Percentiles rank a stretch among this genome's conserved stretches.
phyloP scores from a whole-genome alignment of 2,888 invertebrate species.

The Cataglyphis albicans region DNA sequence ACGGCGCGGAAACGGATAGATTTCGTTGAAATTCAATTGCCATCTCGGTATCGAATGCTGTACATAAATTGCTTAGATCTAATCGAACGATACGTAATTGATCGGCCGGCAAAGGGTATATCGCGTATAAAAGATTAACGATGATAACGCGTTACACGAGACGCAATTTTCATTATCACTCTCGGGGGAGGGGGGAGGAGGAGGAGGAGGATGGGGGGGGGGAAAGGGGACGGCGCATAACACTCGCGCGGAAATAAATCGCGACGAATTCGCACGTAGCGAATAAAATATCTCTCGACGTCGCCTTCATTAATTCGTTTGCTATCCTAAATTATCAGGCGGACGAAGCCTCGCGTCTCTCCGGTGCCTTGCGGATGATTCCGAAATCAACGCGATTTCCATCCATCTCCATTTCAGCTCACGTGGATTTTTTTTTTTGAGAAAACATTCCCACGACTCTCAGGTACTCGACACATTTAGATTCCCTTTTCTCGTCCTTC shows the following conservation, averaged over 20 bases:
- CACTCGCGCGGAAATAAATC: slow-evolving; percentile 26
- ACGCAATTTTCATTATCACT: slow-evolving; percentile 4
- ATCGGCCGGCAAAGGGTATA: slow-evolving; percentile 1
- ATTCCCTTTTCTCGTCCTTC: background rate
- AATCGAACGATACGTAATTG: slow-evolving; percentile 30
- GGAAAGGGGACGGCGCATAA: background rate
- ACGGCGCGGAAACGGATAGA: background rate
- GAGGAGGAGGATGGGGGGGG: too few relatives aligned
- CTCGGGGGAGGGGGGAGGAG: background rate
- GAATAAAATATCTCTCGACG: background rate
- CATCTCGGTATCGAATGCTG: background rate
- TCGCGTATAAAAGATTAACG: slow-evolving; percentile 42
- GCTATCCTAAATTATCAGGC: background rate
- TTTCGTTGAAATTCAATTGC: slow-evolving; percentile 35
- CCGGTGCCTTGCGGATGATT: background rate
- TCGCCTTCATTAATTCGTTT: background rate
- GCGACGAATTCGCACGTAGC: background rate
- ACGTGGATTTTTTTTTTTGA: background rate
- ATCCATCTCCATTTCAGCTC: background rate
- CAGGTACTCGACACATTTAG: slow-evolving; percentile 41
- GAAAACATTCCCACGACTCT: slow-evolving; percentile 26
- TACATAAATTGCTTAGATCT: slow-evolving; percentile 43
- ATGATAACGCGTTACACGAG: background rate
- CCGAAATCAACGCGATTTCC: slow-evolving; percentile 5
- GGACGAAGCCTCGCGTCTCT: background rate